A percentile compares a stretch with the other conserved stretches of the same genome.
Evolutionary conservation across 2,797 vertebrate species (phyloP).

Genomic region (Botia kubotai): DNA sequence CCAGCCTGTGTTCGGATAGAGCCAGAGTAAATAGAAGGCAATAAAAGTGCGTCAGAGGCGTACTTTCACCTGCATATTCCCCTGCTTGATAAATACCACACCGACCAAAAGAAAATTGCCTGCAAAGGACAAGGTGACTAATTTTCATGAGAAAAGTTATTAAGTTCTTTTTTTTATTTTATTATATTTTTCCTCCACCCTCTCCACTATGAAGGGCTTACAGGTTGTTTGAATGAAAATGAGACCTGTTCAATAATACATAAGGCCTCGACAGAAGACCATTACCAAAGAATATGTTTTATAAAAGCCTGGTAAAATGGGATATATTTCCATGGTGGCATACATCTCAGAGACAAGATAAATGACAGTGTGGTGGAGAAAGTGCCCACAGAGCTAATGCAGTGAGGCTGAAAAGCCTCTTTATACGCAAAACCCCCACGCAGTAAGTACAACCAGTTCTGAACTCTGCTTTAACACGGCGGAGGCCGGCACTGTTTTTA

Average conservation of each 20-base stretch:
- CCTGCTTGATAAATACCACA: slow-evolving; percentile 71
- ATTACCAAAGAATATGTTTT: slow-evolving; percentile 81
- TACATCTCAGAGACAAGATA: slow-evolving; percentile 77
- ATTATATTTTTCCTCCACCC: slow-evolving; percentile 43
- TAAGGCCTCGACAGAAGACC: slow-evolving; percentile 73
- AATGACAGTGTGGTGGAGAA: slow-evolving; percentile 69
- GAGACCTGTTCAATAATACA: slow-evolving; percentile 80
- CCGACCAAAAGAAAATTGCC: slow-evolving; percentile 71
- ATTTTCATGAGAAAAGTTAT: slow-evolving; percentile 71
- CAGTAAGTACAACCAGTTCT: slow-evolving; percentile 31
- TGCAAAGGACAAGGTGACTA: slow-evolving; percentile 74
- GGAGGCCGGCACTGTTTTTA: background rate
- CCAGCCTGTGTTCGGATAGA: slow-evolving; percentile 52
- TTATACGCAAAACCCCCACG: slow-evolving; percentile 40
- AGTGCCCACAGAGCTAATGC: slow-evolving; percentile 71
- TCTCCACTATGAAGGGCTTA: slow-evolving; percentile 67
- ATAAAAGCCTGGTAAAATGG: slow-evolving; percentile 76
- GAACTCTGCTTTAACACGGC: slow-evolving; percentile 1
- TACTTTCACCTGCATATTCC: slow-evolving; percentile 66
- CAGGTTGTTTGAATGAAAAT: slow-evolving; percentile 82
- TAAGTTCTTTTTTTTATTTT: slow-evolving; percentile 56
- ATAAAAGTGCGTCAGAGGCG: slow-evolving; percentile 65
- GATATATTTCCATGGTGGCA: slow-evolving; percentile 69
- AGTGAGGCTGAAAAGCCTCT: slow-evolving; percentile 54
- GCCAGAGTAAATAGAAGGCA: slow-evolving; percentile 65